Percentiles rank a stretch among this genome's conserved stretches.
These are phyloP conservation scores for Hyperoplus immaculatus DNA, from an alignment of 2,797 vertebrate species.

Conservation along the genomic window DNA sequence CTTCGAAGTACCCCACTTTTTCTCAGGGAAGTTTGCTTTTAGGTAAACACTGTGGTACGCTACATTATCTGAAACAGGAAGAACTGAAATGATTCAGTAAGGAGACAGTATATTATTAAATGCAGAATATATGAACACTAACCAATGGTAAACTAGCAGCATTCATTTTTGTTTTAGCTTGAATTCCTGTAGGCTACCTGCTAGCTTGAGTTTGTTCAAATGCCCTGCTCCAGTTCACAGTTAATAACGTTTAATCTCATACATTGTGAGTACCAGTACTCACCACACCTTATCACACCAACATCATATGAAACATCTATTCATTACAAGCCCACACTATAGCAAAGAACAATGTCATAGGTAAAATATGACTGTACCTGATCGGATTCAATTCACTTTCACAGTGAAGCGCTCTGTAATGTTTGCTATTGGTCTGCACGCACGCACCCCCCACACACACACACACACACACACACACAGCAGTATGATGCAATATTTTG, in stretches of 20 bases:
- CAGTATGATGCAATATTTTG: conserved; percentile 21
- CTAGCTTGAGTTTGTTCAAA: conserved; percentile 43
- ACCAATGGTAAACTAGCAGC: conserved; percentile 36
- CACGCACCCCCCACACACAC: too few species aligned
- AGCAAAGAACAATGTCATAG: conserved; percentile 31
- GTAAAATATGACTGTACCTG: conserved; percentile 49
- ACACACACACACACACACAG: neutral
- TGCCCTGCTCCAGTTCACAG: conserved; percentile 60
- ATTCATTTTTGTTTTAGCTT: conserved; percentile 42
- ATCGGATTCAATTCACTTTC: conserved; percentile 47
- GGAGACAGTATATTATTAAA: conserved; percentile 9
- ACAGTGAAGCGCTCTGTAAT: conserved; percentile 48
- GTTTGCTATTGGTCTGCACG: conserved; percentile 34
- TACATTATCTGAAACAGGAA: conserved; percentile 40
- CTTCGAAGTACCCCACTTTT: conserved; percentile 18
- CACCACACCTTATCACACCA: conserved; percentile 18
- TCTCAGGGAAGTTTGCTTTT: conserved; percentile 34
- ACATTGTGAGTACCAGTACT: conserved; percentile 11
- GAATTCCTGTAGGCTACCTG: conserved; percentile 36
- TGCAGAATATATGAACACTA: conserved; percentile 29
- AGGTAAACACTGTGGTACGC: conserved; percentile 48
- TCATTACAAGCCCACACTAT: conserved; percentile 31
- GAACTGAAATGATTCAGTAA: conserved; percentile 40
- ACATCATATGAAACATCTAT: conserved; percentile 10
- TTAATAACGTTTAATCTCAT: conserved; percentile 29